Base-by-base conservation (phyloP, 2,888 invertebrate species). In the Mamestra brassicae region DNA sequence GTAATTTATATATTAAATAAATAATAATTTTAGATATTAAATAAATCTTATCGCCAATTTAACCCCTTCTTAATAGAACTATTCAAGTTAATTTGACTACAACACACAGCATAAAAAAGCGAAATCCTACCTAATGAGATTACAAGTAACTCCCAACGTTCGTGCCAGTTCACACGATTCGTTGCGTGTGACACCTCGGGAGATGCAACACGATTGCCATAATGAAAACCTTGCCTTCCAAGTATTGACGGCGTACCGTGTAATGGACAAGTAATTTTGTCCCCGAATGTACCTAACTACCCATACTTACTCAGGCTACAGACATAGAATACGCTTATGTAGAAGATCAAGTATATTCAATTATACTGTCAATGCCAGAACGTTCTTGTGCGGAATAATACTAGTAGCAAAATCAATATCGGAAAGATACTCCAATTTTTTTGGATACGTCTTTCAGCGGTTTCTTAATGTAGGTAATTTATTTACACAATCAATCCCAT, bases 131-230 rank as follows among this genome's bases (percentile, higher is more conserved):
- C 38, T 76, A 84, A 80, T 71, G 67, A 77, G 34, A 76, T 82
- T 72, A 78, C 74, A 50, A 76, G 74, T 87, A 89, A 83, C 76
- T 85, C 78, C 83, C 77, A 83, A 83, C 76, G 65, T 54, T 64
- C 79, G 89, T 86, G 87, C 87, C 81, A 77, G 80, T 90, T 90
- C 88, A 81, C 90, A 90, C 85, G 89, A 81, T 75, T 65, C 73
- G 61, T 86, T 83, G 83, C 87, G 88, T 86, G 89, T 78, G 74
- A 71, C 80, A 80, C 71, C 77, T 76, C 69, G 47, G 68, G 72
- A 81, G 83, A 85, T 78, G 71, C 76, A 77, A 77, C 81, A 83
- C 78, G 74, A 78, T 71, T 80, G 85, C 74, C 73, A 75, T 78
- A 87, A 82, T 85, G 73, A 72, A 80, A 85, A 78, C 85, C 60